These are phyloP conservation scores for Oceanodroma leucorhoa DNA, from an alignment of 2,797 vertebrate genomes.

Conservation along the genomic window DNA sequence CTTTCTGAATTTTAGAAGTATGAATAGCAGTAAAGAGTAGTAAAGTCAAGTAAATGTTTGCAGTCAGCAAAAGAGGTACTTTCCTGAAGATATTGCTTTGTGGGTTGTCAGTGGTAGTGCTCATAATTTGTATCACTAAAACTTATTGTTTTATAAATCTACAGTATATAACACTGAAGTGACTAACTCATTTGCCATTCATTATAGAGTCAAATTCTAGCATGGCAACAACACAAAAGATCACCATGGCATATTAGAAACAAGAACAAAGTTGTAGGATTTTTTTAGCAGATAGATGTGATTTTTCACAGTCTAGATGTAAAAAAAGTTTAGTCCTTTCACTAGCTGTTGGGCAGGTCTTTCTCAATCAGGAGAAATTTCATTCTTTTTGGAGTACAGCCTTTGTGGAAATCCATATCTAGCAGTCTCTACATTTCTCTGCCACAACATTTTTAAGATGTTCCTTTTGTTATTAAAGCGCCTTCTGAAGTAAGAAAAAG, in stretches of 20 bases:
- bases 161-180: background rate
- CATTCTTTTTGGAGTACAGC: background rate
- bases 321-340: background rate
- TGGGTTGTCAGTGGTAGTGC: background rate
- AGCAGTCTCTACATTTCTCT: background rate
- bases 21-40: background rate
- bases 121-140: background rate
- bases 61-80: background rate
- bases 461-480: background rate
- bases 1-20: background rate
- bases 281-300: background rate
- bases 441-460: background rate
- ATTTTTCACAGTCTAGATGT: background rate
- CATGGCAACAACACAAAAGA: background rate
- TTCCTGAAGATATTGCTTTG: background rate
- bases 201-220: background rate
- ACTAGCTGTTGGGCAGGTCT: background rate
- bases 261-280: background rate
- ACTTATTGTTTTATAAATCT: background rate
- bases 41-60: background rate
- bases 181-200: background rate
- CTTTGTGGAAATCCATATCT: background rate
- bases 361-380: background rate
- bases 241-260: background rate
- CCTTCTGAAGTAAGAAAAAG: background rate